phyloP scores from a whole-genome alignment of 2,113 vertebrate genomes.

The Phalacrocorax carbo region DNA sequence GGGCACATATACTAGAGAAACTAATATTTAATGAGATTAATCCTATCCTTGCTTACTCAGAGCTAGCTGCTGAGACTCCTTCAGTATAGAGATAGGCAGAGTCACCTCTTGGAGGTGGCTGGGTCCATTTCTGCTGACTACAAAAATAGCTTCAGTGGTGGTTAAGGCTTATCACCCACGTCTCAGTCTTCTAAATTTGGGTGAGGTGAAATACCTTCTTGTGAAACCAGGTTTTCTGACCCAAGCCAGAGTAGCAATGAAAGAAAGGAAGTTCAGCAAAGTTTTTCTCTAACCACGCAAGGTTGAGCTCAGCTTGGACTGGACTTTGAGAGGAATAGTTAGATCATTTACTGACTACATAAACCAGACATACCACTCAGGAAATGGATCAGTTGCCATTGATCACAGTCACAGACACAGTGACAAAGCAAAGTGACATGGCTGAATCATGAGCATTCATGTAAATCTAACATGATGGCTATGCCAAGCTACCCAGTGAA shows the following conservation, averaged over 20 bases:
- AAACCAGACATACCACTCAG: not conserved
- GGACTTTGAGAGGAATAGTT: not conserved
- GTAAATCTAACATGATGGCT: too few relatives aligned
- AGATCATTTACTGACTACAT: fast-evolving
- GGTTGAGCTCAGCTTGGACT: not conserved
- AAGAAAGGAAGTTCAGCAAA: not conserved
- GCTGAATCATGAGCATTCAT: not conserved
- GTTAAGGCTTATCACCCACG: not conserved
- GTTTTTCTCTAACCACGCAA: not conserved
- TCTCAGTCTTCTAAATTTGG: not conserved
- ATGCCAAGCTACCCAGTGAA: not conserved
- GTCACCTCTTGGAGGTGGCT: not conserved
- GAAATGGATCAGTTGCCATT: not conserved
- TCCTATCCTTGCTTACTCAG: not conserved
- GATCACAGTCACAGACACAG: not conserved
- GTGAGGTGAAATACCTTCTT: not conserved
- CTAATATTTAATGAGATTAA: not conserved
- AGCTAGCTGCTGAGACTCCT: not conserved
- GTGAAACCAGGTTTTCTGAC: not conserved
- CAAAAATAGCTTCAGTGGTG: fast-evolving
- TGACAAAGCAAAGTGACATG: not conserved
- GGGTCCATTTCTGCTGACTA: not conserved
- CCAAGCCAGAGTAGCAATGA: not conserved
- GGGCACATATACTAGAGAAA: not conserved
- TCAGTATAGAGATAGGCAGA: not conserved